Percentiles rank a stretch among this genome's conserved stretches.
Evolutionary conservation across 2,888 invertebrate species (phyloP).

Genomic region (Plebejus argus): DNA sequence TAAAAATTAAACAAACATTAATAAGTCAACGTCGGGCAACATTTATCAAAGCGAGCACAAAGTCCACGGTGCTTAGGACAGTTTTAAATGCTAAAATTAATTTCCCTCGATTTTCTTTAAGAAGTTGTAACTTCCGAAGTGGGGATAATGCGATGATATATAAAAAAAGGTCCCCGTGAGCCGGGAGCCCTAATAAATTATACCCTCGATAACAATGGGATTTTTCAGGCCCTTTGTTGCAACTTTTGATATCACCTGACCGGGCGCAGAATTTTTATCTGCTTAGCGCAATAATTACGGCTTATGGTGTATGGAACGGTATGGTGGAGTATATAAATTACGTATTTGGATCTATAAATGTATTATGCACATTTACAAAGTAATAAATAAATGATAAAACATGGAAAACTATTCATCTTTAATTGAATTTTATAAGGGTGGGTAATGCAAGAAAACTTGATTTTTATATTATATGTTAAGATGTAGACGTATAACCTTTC

Average conservation of each 20-base stretch:
- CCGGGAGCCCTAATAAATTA: conserved; percentile 79
- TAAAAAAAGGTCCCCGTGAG: conserved; percentile 79
- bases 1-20: conserved; percentile 44
- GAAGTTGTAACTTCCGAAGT: conserved; percentile 79
- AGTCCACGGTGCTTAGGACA: conserved; percentile 72
- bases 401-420: too few relatives aligned
- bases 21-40: conserved; percentile 44
- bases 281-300: conserved; percentile 28
- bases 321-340: not conserved
- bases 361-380: not conserved
- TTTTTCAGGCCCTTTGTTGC: conserved; percentile 79
- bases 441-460: too few relatives aligned
- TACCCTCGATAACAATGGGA: conserved; percentile 81
- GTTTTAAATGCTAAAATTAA: conserved; percentile 79
- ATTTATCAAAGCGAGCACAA: conserved; percentile 71
- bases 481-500: too few relatives aligned
- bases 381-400: too few relatives aligned
- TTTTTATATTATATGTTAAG: too few relatives aligned
- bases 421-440: too few relatives aligned
- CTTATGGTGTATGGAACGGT: conserved; percentile 9
- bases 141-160: conserved; percentile 82
- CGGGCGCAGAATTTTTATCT: conserved; percentile 45
- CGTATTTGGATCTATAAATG: not conserved
- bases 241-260: conserved; percentile 81
- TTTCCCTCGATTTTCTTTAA: conserved; percentile 79